A percentile compares a stretch with the other conserved stretches of the same genome.
Evolutionary conservation across 2,797 vertebrate genomes (phyloP).

Genomic region (Sphenopsis melanotis): DNA sequence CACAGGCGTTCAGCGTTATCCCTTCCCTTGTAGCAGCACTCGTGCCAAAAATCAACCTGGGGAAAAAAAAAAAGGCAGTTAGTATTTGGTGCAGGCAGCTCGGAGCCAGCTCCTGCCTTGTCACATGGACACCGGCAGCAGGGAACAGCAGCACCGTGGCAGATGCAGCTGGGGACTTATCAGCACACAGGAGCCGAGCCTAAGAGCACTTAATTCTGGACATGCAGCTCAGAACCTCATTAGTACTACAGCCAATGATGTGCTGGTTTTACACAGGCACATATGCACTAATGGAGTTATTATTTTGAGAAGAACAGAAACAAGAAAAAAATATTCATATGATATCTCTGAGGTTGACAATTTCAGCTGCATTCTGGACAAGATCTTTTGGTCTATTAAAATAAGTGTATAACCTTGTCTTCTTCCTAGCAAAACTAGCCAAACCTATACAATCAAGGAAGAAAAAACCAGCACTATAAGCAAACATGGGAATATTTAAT

Average conservation of each 20-base stretch:
- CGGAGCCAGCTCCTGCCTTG: neutral
- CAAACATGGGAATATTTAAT: neutral
- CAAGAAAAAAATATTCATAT: neutral
- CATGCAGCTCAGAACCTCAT: neutral
- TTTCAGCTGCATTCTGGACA: neutral
- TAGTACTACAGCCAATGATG: neutral
- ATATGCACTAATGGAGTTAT: neutral
- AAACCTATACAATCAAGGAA: neutral
- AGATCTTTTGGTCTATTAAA: neutral
- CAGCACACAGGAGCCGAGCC: neutral
- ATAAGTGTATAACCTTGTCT: neutral
- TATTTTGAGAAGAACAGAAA: neutral
- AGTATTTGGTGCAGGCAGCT: neutral
- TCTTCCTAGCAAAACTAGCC: neutral
- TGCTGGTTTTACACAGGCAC: neutral
- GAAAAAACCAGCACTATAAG: neutral
- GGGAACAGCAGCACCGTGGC: neutral
- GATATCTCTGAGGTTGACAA: neutral
- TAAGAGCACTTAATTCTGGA: neutral
- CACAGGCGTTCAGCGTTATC: neutral
- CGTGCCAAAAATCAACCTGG: slow-evolving; percentile 28
- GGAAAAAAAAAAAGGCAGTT: neutral
- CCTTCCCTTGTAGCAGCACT: neutral
- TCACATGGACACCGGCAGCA: neutral
- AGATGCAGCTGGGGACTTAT: neutral